Evolutionary conservation across 1,140 invertebrate genomes (phyloP).

Genomic region (Tribolium castaneum): DNA sequence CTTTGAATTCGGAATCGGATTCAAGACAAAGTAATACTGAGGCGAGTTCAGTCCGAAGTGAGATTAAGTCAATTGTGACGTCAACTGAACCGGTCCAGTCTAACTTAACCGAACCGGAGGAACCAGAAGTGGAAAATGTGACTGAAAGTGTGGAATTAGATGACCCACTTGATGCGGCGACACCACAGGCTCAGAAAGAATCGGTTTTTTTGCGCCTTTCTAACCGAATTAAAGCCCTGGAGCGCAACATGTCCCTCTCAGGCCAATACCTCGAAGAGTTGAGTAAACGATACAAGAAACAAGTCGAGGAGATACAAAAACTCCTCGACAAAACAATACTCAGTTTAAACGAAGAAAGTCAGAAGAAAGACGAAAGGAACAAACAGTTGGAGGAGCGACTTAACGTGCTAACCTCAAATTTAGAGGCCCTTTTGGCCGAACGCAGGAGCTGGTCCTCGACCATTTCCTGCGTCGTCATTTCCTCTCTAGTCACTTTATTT

Average conservation of each 20-base stretch:
- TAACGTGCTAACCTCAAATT: constrained; percentile 67
- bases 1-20: constrained; percentile 49
- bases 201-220: constrained; percentile 94
- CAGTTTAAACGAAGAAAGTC: constrained; percentile 79
- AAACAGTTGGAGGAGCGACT: constrained; percentile 76
- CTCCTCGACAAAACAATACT: constrained; percentile 84
- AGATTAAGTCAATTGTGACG: not conserved
- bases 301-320: constrained; percentile 94
- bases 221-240: constrained; percentile 95
- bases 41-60: not conserved
- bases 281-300: constrained; percentile 93
- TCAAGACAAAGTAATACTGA: not conserved
- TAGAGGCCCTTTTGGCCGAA: constrained; percentile 73
- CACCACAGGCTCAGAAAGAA: constrained; percentile 83
- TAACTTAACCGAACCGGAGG: constrained; percentile 11
- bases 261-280: constrained; percentile 96
- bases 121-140: constrained; percentile 52
- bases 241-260: constrained; percentile 95
- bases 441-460: constrained; percentile 73
- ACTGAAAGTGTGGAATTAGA: constrained; percentile 47
- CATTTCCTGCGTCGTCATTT: constrained; percentile 65
- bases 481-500: constrained; percentile 58
- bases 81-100: not conserved
- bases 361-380: constrained; percentile 77
- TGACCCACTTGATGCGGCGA: constrained; percentile 62